Conservation (phyloP, 2,888 invertebrate species). For the Lithosia quadra region DNA sequence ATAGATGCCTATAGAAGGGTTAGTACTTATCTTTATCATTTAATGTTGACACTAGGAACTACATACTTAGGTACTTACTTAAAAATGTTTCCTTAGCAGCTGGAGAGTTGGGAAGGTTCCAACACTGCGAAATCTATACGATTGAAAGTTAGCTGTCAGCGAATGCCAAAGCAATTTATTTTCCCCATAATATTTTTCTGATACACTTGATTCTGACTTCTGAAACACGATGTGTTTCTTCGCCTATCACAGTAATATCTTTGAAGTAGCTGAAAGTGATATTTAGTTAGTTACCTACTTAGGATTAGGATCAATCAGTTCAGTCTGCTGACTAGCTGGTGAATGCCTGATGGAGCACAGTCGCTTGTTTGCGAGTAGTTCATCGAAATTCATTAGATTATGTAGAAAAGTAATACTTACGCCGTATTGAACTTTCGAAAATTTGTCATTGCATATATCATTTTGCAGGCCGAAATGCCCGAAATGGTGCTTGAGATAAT, state of each 20-base stretch:
- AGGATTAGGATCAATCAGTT: too few relatives aligned
- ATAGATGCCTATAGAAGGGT: slow-evolving; percentile 79
- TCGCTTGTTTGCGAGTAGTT: too few relatives aligned
- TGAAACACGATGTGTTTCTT: too few relatives aligned
- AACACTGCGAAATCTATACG: too few relatives aligned
- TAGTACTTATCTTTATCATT: slow-evolving; percentile 24
- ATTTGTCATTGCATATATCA: neutral
- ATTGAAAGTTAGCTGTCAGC: neutral
- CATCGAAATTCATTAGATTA: neutral
- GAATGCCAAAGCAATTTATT: neutral
- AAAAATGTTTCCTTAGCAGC: too few relatives aligned
- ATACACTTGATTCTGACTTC: too few relatives aligned
- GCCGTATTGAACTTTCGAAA: slow-evolving; percentile 3
- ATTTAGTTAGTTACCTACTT: too few relatives aligned
- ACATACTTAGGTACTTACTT: too few relatives aligned
- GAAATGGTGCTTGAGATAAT: slow-evolving; percentile 1
- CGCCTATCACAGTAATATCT: neutral
- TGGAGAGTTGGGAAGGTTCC: too few relatives aligned
- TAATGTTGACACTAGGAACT: neutral
- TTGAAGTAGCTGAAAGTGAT: too few relatives aligned
- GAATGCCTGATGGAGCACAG: too few relatives aligned
- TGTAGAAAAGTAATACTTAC: neutral
- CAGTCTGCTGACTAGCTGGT: too few relatives aligned
- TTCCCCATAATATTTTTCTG: neutral
- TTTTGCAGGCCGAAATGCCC: neutral